Conservation (phyloP, 2,888 invertebrate genomes). For the Byasa hedistus region DNA sequence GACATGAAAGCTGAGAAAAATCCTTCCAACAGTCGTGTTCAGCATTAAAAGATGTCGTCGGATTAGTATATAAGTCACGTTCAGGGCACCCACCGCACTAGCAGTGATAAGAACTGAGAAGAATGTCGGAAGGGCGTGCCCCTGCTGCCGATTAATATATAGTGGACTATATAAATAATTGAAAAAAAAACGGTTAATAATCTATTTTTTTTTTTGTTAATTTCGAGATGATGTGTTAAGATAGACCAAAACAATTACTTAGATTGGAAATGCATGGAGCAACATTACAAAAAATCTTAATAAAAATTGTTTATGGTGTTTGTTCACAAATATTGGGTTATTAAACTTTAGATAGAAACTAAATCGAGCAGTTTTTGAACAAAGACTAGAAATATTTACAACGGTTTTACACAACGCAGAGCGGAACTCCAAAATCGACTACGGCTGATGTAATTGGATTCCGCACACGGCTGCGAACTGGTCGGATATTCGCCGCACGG, state of each 20-base stretch:
- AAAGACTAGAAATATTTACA: constrained; percentile 39
- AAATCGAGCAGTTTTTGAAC: no score
- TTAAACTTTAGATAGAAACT: constrained; percentile 44
- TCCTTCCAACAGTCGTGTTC: constrained; percentile 44
- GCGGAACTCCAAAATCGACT: constrained; percentile 50
- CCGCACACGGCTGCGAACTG: constrained; percentile 38
- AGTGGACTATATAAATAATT: constrained; percentile 1
- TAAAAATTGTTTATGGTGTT: no score
- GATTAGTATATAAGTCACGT: constrained; percentile 62
- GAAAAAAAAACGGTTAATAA: background rate
- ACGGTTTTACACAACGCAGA: constrained; percentile 28
- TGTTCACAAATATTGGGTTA: background rate
- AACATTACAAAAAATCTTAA: no score
- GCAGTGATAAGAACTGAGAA: constrained; percentile 44
- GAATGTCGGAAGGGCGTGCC: constrained; percentile 24
- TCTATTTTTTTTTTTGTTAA: no score
- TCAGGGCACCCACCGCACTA: constrained; percentile 43
- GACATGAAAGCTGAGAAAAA: background rate
- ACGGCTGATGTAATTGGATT: constrained; percentile 68
- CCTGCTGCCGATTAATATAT: constrained; percentile 24
- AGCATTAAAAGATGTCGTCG: constrained; percentile 43
- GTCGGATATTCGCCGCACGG: constrained; percentile 49
- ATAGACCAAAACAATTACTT: background rate
- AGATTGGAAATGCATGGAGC: no score
- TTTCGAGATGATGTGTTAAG: background rate